Percentiles rank a stretch among this genome's conserved stretches.
Conservation (phyloP, 2,797 vertebrate genomes). For the Heliangelus exortis region DNA sequence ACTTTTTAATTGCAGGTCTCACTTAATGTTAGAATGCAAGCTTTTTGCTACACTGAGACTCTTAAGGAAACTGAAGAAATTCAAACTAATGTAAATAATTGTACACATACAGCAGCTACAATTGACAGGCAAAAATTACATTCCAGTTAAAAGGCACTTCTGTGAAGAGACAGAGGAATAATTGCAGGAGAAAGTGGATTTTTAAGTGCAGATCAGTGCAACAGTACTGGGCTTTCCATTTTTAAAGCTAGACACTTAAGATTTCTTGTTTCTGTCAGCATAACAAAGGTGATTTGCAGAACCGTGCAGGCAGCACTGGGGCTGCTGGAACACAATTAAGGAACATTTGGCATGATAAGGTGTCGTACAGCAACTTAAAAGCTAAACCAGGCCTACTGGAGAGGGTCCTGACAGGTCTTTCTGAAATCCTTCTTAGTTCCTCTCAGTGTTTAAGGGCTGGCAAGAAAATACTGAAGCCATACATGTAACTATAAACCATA, state of each 20-base stretch:
- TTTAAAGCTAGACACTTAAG: neutral
- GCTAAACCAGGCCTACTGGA: neutral
- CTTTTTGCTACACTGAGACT: neutral
- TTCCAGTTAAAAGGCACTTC: neutral
- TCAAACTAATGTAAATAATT: neutral
- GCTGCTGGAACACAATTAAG: neutral
- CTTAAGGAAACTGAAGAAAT: neutral
- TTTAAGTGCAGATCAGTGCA: neutral
- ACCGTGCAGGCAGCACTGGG: neutral
- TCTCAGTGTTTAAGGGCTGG: neutral
- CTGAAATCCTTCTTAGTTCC: neutral
- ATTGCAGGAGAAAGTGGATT: neutral
- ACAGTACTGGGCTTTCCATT: neutral
- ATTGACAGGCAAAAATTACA: neutral
- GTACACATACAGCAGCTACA: neutral
- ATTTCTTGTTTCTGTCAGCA: neutral
- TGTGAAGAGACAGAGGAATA: neutral
- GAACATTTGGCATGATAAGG: neutral
- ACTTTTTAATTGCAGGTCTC: neutral
- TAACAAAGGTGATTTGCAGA: conserved; percentile 4
- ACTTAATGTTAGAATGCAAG: neutral
- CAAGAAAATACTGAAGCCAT: neutral
- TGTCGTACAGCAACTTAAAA: neutral
- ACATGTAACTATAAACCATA: neutral
- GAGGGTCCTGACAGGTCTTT: neutral